These are phyloP conservation scores for Caenorhabditis afra DNA, from an alignment of 2,888 invertebrate species.

Conservation along the genomic window DNA sequence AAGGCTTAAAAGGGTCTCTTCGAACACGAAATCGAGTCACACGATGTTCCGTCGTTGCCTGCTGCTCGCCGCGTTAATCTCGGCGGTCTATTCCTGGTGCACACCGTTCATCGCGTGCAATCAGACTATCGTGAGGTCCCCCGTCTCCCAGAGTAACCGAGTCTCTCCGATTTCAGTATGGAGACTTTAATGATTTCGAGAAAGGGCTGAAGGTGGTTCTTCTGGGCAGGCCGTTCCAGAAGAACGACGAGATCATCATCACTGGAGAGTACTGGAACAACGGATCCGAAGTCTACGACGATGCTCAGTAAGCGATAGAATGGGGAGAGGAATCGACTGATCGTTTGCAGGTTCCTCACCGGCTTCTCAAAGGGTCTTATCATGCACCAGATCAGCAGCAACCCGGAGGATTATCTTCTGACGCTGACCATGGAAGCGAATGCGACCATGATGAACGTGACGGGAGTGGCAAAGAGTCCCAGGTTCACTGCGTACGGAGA, in stretches of 20 bases:
- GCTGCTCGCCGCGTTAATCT: slow-evolving; percentile 24
- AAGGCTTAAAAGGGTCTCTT: slow-evolving; percentile 27
- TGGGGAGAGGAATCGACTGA: background rate
- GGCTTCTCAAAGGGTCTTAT: slow-evolving; percentile 29
- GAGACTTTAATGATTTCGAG: slow-evolving; percentile 43
- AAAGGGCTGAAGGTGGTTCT: slow-evolving; percentile 39
- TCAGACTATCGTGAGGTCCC: slow-evolving; percentile 31
- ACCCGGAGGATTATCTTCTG: slow-evolving; percentile 27
- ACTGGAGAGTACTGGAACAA: slow-evolving; percentile 42
- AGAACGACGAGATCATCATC: slow-evolving; percentile 28
- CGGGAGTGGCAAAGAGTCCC: background rate
- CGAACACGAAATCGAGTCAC: slow-evolving; percentile 18
- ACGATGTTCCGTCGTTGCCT: slow-evolving; percentile 42
- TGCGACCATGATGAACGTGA: slow-evolving; percentile 6
- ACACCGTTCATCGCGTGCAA: slow-evolving; percentile 49
- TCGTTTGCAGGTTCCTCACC: slow-evolving; percentile 23
- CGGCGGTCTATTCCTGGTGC: slow-evolving; percentile 36
- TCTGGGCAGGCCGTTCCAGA: slow-evolving; percentile 46
- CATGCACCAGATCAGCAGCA: slow-evolving; percentile 34
- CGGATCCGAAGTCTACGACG: slow-evolving; percentile 38
- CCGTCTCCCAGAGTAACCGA: background rate
- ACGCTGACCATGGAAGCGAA: slow-evolving; percentile 10
- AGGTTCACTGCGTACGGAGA: background rate
- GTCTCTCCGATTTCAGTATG: slow-evolving; percentile 17
- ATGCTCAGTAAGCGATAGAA: slow-evolving; percentile 7